These are phyloP conservation scores for Triops cancriformis DNA, from an alignment of 1,140 invertebrate genomes.

Conservation along the genomic window DNA sequence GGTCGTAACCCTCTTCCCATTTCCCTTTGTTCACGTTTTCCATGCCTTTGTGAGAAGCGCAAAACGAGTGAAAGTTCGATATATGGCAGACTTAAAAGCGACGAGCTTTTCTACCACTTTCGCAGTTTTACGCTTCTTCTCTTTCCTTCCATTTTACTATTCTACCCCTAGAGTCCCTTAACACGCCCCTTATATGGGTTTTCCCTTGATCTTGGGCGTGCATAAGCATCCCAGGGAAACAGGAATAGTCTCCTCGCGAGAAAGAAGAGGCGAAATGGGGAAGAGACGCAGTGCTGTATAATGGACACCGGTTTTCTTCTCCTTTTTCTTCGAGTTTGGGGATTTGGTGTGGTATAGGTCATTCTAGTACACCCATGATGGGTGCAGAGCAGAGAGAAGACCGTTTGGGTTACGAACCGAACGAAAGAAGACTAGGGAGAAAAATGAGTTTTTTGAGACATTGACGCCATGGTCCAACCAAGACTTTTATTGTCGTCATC, in stretches of 20 bases:
- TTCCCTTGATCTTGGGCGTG: background rate
- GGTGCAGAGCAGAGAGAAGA: background rate
- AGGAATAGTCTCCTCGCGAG: background rate
- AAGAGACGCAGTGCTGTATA: background rate
- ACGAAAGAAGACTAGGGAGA: background rate
- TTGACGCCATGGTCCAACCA: background rate
- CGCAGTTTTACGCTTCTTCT: background rate
- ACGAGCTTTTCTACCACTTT: background rate
- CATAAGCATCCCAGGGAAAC: background rate
- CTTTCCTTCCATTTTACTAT: slow-evolving; percentile 10
- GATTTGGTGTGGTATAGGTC: background rate
- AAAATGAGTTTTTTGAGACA: background rate
- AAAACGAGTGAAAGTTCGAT: background rate
- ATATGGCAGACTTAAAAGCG: background rate
- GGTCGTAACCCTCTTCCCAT: background rate
- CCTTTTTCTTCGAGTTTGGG: background rate
- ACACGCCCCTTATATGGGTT: background rate
- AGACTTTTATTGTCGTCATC: background rate
- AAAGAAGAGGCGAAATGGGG: background rate
- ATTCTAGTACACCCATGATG: background rate
- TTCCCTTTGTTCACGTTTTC: background rate
- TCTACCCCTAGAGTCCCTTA: background rate
- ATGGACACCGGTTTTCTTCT: slow-evolving; percentile 9
- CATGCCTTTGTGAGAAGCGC: background rate
- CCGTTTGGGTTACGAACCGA: background rate